A percentile compares a stretch with the other conserved stretches of the same genome.
These are phyloP conservation scores for Aspidapion aeneum DNA, from an alignment of 2,888 invertebrate genomes.

Conservation along the genomic window DNA sequence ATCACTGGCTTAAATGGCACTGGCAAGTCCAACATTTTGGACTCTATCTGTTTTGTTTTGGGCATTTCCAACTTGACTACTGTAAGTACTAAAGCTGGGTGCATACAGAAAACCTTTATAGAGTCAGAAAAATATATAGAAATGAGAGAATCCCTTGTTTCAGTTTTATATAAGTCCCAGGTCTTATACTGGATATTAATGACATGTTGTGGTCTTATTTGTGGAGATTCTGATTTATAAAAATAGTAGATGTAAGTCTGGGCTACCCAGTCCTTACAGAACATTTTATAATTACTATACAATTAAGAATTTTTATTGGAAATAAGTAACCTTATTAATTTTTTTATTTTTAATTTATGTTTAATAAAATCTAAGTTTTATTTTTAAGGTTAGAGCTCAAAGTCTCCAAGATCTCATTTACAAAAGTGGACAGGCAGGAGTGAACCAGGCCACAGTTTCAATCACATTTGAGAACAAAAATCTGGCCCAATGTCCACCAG, in stretches of 20 bases:
- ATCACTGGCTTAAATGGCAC: conserved; percentile 98
- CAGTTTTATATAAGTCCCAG: too few relatives aligned
- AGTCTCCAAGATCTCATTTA: conserved; percentile 95
- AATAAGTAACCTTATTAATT: too few relatives aligned
- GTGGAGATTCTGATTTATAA: too few relatives aligned
- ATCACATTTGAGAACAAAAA: conserved; percentile 93
- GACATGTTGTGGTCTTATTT: too few relatives aligned
- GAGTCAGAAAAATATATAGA: too few relatives aligned
- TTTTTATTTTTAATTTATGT: not conserved
- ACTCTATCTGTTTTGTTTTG: conserved; percentile 95
- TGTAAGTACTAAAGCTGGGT: conserved; percentile 63
- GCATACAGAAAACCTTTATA: too few relatives aligned
- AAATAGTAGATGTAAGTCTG: too few relatives aligned
- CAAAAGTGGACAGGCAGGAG: conserved; percentile 94
- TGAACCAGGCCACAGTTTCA: conserved; percentile 93
- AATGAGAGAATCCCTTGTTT: too few relatives aligned
- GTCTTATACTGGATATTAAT: too few relatives aligned
- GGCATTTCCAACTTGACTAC: conserved; percentile 91
- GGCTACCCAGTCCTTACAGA: too few relatives aligned
- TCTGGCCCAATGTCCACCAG: conserved; percentile 76
- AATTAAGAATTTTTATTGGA: too few relatives aligned
- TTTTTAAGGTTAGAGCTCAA: conserved; percentile 77
- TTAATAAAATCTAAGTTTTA: not conserved
- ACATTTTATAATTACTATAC: too few relatives aligned
- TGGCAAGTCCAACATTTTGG: conserved; percentile 96